Percentiles rank a stretch among this genome's conserved stretches.
Evolutionary conservation across 1,140 invertebrate species (phyloP).

Genomic region (Conus ventricosus): DNA sequence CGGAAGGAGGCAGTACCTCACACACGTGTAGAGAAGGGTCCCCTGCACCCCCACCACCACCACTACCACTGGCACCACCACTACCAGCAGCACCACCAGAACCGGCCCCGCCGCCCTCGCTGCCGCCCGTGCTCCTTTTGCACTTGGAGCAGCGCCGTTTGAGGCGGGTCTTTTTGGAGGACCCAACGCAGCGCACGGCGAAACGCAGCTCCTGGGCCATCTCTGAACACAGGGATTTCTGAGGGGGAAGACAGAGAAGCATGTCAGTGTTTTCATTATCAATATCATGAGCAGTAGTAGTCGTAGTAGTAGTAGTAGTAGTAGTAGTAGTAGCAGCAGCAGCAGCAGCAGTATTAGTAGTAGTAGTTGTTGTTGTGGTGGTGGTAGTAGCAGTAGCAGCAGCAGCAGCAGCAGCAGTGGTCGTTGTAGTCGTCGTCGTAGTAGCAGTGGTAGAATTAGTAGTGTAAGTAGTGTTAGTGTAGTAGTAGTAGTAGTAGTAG

Average conservation of each 20-base stretch:
- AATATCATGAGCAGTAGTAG: no score
- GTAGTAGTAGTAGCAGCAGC: no score
- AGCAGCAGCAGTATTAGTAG: no score
- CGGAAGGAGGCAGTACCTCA: neutral
- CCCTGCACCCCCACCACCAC: neutral
- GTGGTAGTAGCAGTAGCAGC: no score
- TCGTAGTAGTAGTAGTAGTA: no score
- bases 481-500: no score
- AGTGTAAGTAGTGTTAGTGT: no score
- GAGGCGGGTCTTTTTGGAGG: constrained; percentile 72
- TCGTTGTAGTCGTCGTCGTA: no score
- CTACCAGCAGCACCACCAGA: no score
- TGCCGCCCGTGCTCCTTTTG: constrained; percentile 40
- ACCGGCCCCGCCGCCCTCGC: neutral
- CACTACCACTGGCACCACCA: neutral
- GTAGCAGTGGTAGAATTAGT: no score
- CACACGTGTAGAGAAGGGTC: constrained; percentile 18
- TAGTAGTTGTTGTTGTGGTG: no score
- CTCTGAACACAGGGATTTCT: constrained; percentile 94
- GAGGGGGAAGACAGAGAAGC: constrained; percentile 56
- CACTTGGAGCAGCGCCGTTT: constrained; percentile 51
- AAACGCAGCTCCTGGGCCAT: constrained; percentile 96
- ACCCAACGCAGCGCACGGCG: constrained; percentile 90
- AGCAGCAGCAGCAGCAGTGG: no score
- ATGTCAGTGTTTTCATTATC: neutral